phyloP scores from a whole-genome alignment of 2,797 vertebrate species.

The Oryzias sinensis region DNA sequence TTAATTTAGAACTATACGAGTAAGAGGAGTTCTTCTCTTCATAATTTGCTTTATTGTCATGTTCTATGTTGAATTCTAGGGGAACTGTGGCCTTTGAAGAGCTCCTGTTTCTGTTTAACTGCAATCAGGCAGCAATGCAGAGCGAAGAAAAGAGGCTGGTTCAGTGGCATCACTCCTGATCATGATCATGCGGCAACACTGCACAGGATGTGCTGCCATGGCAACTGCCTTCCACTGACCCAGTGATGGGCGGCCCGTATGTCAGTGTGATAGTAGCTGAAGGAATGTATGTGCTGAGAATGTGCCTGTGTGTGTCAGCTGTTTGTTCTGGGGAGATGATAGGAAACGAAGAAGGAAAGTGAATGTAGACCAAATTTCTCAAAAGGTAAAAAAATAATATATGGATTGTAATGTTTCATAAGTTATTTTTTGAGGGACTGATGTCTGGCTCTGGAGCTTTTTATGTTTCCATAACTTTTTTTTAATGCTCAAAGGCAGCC shows the following conservation, averaged over 20 bases:
- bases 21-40: neutral
- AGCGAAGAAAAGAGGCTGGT: slow-evolving; percentile 51
- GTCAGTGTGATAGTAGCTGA: slow-evolving; percentile 64
- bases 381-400: slow-evolving; percentile 23
- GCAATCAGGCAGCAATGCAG: slow-evolving; percentile 41
- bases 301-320: slow-evolving; percentile 28
- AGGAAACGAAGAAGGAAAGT: neutral
- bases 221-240: slow-evolving; percentile 79
- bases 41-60: neutral
- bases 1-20: neutral
- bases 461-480: slow-evolving; percentile 11
- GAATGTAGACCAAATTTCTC: neutral
- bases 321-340: slow-evolving; percentile 22
- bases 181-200: slow-evolving; percentile 74
- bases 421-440: slow-evolving; percentile 24
- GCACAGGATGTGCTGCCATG: slow-evolving; percentile 79
- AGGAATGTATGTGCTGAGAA: slow-evolving; percentile 34
- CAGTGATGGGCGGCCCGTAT: slow-evolving; percentile 70
- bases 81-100: neutral
- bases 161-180: slow-evolving; percentile 69
- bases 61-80: neutral
- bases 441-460: slow-evolving; percentile 12
- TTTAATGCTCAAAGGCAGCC: neutral
- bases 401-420: slow-evolving; percentile 32
- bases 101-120: slow-evolving; percentile 20